Conservation (phyloP, 2,888 invertebrate species). For the Napeogenes sylphis region DNA sequence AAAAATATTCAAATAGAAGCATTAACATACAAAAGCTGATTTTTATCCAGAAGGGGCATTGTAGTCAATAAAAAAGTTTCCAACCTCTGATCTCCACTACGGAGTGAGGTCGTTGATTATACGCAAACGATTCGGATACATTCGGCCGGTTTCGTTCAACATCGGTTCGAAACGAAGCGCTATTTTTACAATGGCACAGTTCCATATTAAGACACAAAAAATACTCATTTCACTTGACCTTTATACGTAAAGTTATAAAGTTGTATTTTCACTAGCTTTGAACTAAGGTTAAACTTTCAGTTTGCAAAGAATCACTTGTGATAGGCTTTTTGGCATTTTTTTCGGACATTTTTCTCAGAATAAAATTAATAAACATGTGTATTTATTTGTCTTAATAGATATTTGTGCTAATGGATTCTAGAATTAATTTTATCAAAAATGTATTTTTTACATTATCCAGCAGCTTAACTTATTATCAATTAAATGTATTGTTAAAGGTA, state of each 20-base stretch:
- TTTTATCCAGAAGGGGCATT: conserved; percentile 19
- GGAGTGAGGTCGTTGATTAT: conserved; percentile 27
- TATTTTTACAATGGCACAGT: conserved; percentile 60
- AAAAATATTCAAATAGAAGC: conserved; percentile 8
- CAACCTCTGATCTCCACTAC: conserved; percentile 22
- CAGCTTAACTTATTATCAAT: too few relatives aligned
- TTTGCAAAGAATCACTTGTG: conserved; percentile 51
- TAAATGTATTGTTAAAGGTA: too few relatives aligned
- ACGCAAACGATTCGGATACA: conserved; percentile 43
- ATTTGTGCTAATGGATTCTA: conserved; percentile 12
- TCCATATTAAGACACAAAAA: conserved; percentile 38
- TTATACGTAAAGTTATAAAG: conserved; percentile 33
- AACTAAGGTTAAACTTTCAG: conserved; percentile 25
- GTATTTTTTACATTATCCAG: neutral
- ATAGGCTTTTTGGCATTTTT: conserved; percentile 61
- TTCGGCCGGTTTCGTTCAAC: conserved; percentile 58
- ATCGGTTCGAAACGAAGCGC: conserved; percentile 56
- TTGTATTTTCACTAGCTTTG: conserved; percentile 35
- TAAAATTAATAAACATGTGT: conserved; percentile 57
- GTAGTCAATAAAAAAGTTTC: conserved; percentile 25
- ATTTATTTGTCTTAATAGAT: conserved; percentile 33
- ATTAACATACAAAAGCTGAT: conserved; percentile 19
- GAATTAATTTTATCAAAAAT: conserved; percentile 13
- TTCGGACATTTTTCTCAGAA: conserved; percentile 61
- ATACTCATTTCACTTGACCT: conserved; percentile 15